Evolutionary conservation across 2,888 invertebrate species (phyloP), one percentile per base, ranked within the genome.

Genomic region (Tanytarsus gracilentus): DNA sequence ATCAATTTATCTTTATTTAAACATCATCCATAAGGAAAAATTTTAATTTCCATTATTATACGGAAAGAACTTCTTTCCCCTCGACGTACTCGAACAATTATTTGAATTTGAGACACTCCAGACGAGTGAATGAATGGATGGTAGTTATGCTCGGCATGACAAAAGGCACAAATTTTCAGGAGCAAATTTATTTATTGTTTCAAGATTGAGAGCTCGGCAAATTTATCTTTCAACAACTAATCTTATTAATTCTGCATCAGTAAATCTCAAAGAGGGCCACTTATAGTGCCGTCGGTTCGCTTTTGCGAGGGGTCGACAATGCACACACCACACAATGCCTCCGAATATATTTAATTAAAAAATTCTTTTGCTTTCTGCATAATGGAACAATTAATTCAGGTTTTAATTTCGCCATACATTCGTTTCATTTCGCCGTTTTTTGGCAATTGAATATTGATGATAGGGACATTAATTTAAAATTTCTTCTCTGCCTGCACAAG

Each of bases 371-470:
- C 58, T 30, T 18, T 48, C 44, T 58, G 48, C 39, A 39, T 23
- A 48, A 55, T 33, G 39, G 39, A 48, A 58, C 39, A 48, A 58
- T 27, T 18, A 58, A 58, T 58, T 58, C 39, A 58, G 11, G 27
- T 58, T 58, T 58, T 39, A 56, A 56, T 44, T 56, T 56, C 27
- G 29, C 27, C 58, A 48, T 16, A 48, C 27, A 11, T 4, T 7
- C 5, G 23, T 23, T 44, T 21, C 4, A 8, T 2, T 33, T 27
- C 18, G 27, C 25, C 11, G 23, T 29, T 14, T 29, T 30, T 29
- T 16, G 16, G 30, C 44, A 58, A 58, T 58, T 58, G 58, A 58
- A 58, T 58, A 58, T 58, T 58, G 58, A 58, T 58, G 58, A 30
- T 58, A 58, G 48, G 30, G 30, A 21, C 58, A 58, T 58, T 58